Evolutionary conservation across 2,113 vertebrate genomes (phyloP), one percentile per base, ranked within the genome.

Genomic region (Girardinichthys multiradiatus): DNA sequence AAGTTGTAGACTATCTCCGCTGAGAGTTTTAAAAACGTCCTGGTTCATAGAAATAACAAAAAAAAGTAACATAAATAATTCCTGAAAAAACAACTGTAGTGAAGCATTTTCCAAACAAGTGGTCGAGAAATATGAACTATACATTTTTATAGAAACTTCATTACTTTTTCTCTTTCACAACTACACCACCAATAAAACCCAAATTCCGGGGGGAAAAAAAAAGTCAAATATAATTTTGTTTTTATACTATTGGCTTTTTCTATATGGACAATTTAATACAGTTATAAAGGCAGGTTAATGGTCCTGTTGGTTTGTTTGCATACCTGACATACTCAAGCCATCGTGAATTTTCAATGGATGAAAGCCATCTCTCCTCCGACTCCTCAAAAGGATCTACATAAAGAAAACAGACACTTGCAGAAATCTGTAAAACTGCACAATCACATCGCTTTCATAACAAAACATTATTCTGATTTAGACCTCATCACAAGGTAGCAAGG

Each of bases 251-350:
- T n/a, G 24, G 48, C 48, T n/a, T 24, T 11, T 54, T n/a, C 19
- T 10, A 24, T 54, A 17, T 11, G 21, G 24, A 54, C 10, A 9
- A 24, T n/a, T n/a, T 54, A 0, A 17, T 10, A n/a, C 24, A n/a
- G 8, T 9, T 54, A 54, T 10, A 51, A 54, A n/a, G 7, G 17
- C 42, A 28, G 60, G 26, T 24, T 39, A 17, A 33, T 19, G 30
- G 31, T 30, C 11, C 29, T 42, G 60, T 39, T 48, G 68, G 60
- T 30, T 70, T 72, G 69, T 71, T 61, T 65, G 79, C 80, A 74
- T 92, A 99, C 98, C 98, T 96, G 74, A 98, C 85, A 11, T 96
- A 95, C 76, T 99, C 97, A 48, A 99, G 89, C 98, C 98, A 99
- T 64, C 80, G 95, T 24, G 97, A 96, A 87, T 87, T 97, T 74